These are phyloP conservation scores for Meteorus sp. DNA, from an alignment of 1,140 invertebrate genomes.

Conservation along the genomic window DNA sequence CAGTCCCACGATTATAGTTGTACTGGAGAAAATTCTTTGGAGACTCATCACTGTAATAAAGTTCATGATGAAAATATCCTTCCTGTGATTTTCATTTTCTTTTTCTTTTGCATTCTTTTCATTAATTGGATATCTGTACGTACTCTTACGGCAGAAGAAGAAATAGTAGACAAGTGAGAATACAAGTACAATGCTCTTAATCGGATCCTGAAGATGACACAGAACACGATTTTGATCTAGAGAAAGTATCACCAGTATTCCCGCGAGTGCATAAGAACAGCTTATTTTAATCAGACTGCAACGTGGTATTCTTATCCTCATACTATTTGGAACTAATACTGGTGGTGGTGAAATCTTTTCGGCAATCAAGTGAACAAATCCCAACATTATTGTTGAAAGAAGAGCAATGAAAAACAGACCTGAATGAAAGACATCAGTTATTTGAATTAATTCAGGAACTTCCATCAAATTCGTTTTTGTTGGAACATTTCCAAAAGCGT, in stretches of 20 bases:
- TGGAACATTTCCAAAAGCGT: no score
- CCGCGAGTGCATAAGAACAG: constrained; percentile 44
- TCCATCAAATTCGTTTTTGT: no score
- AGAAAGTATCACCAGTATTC: constrained; percentile 47
- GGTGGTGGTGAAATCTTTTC: constrained; percentile 48
- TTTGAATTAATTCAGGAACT: no score
- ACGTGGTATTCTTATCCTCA: constrained; percentile 44
- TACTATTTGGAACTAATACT: constrained; percentile 47
- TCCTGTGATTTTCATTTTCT: neutral
- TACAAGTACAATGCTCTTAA: constrained; percentile 62
- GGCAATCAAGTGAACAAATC: constrained; percentile 36
- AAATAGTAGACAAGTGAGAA: constrained; percentile 65
- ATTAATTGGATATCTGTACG: constrained; percentile 35
- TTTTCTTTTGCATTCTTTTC: no score
- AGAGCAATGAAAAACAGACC: constrained; percentile 46
- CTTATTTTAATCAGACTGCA: constrained; percentile 48
- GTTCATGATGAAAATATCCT: no score
- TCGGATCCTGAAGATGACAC: constrained; percentile 66
- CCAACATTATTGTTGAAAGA: constrained; percentile 40
- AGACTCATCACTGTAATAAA: constrained; percentile 62
- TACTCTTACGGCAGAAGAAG: constrained; percentile 65
- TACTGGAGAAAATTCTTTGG: constrained; percentile 63
- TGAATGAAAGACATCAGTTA: constrained; percentile 18
- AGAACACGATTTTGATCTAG: constrained; percentile 58
- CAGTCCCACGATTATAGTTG: constrained; percentile 63